Percentiles rank a stretch among this genome's conserved stretches.
These are phyloP conservation scores for Steinernema carpocapsae DNA, from an alignment of 2,888 invertebrate species.

Conservation along the genomic window DNA sequence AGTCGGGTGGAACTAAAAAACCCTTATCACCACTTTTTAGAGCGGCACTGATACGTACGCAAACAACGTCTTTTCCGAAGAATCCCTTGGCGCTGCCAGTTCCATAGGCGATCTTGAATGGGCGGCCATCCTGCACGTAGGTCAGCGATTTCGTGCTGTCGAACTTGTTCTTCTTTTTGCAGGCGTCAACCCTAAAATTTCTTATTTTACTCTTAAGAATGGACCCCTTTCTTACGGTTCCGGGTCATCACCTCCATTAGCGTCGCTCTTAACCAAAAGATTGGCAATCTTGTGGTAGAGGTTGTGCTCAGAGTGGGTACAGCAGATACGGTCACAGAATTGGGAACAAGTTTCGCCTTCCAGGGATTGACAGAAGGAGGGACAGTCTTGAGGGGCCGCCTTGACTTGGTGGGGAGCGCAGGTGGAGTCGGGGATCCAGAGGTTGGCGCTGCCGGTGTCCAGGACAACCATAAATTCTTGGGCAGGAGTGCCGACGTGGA, in stretches of 20 bases:
- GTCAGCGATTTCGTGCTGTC: slow-evolving; percentile 49
- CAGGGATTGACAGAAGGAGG: background rate
- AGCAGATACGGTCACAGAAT: slow-evolving; percentile 13
- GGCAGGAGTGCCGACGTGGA: slow-evolving; percentile 52
- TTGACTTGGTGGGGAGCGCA: slow-evolving; percentile 41
- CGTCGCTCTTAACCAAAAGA: background rate
- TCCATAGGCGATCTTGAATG: slow-evolving; percentile 58
- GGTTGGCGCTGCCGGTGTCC: slow-evolving; percentile 56
- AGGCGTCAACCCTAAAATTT: slow-evolving; percentile 37
- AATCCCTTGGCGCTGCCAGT: slow-evolving; percentile 62
- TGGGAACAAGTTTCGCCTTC: slow-evolving; percentile 22
- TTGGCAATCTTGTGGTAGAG: background rate
- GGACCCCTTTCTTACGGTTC: background rate
- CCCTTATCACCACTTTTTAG: too few species aligned
- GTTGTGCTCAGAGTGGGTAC: background rate
- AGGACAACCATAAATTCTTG: slow-evolving; percentile 57
- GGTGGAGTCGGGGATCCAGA: slow-evolving; percentile 50
- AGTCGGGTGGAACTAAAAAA: slow-evolving; percentile 49
- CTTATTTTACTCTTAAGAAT: background rate
- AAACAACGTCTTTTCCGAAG: slow-evolving; percentile 36
- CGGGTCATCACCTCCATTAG: background rate
- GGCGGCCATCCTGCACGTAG: slow-evolving; percentile 50
- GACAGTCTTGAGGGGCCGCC: slow-evolving; percentile 37
- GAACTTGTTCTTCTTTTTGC: slow-evolving; percentile 52
- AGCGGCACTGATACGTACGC: too few species aligned